phyloP scores from a whole-genome alignment of 2,888 invertebrate genomes.

The Plebejus melissa region DNA sequence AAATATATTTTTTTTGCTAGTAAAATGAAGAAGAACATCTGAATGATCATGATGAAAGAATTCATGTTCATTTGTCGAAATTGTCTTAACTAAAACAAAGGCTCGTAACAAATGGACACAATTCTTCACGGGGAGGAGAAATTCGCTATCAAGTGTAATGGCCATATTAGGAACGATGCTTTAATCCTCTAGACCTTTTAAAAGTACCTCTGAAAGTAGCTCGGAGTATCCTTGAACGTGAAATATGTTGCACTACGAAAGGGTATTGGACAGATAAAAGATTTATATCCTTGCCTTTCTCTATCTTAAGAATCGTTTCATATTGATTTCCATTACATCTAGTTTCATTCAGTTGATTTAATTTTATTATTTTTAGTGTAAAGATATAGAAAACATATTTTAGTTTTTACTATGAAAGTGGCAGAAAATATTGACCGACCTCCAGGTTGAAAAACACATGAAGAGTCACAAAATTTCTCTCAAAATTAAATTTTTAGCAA shows the following conservation, averaged over 20 bases:
- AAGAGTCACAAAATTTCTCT: too few species aligned
- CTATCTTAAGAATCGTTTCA: neutral
- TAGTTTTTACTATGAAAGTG: neutral
- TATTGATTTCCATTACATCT: constrained; percentile 12
- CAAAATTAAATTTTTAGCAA: too few species aligned
- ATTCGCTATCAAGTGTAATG: constrained; percentile 19
- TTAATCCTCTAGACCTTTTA: constrained; percentile 27
- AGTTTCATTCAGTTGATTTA: neutral
- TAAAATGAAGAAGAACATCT: neutral
- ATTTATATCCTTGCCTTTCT: constrained; percentile 15
- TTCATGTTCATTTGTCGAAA: neutral
- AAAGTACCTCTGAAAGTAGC: constrained; percentile 25
- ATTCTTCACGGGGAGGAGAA: constrained; percentile 9
- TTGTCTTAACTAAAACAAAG: constrained; percentile 2
- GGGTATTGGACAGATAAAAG: constrained; percentile 27
- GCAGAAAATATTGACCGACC: too few species aligned
- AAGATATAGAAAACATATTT: neutral
- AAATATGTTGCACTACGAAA: constrained; percentile 24
- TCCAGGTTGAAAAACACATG: too few species aligned
- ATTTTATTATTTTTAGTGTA: neutral
- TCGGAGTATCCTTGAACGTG: constrained; percentile 14
- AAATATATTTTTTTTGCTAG: too few species aligned
- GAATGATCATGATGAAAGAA: neutral
- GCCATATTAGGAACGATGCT: constrained; percentile 7
- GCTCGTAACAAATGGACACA: neutral